phyloP scores from a whole-genome alignment of 2,113 vertebrate genomes.

The Lepisosteus oculatus region DNA sequence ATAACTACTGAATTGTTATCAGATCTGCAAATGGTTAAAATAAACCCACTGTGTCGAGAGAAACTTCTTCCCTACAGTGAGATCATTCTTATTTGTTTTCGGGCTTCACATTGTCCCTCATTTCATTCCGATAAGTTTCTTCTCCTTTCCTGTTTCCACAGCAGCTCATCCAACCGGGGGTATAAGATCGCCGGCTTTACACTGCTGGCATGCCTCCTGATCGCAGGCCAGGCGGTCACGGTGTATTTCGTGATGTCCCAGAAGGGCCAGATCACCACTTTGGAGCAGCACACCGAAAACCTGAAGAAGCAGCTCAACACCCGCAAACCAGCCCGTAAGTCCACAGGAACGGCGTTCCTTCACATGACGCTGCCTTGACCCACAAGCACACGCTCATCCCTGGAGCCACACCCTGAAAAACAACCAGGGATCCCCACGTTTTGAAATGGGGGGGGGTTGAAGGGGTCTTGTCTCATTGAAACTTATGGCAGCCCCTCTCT shows the following conservation, averaged over 20 bases:
- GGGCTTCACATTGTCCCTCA: too few species aligned
- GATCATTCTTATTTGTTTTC: too few species aligned
- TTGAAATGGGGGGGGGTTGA: too few species aligned
- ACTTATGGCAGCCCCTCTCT: background rate
- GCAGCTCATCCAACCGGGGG: constrained; percentile 50
- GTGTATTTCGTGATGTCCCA: constrained; percentile 80
- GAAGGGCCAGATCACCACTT: constrained; percentile 67
- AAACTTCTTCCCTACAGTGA: too few species aligned
- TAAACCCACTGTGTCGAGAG: too few species aligned
- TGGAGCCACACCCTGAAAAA: too few species aligned
- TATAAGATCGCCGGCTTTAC: constrained; percentile 68
- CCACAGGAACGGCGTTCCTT: background rate
- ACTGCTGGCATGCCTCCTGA: constrained; percentile 76
- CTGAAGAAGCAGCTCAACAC: constrained; percentile 69
- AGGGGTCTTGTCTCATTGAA: too few species aligned
- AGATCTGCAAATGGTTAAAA: too few species aligned
- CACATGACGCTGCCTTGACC: too few species aligned
- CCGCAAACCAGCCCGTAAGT: constrained; percentile 61
- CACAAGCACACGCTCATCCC: too few species aligned
- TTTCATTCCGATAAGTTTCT: background rate
- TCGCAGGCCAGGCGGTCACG: constrained; percentile 83
- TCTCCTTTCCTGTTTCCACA: constrained; percentile 18
- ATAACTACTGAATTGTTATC: too few species aligned
- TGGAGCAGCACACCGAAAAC: constrained; percentile 63
- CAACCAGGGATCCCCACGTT: background rate